Base-by-base conservation (phyloP, 2,797 vertebrate species). In the Neosilurus hyrtlii region DNA sequence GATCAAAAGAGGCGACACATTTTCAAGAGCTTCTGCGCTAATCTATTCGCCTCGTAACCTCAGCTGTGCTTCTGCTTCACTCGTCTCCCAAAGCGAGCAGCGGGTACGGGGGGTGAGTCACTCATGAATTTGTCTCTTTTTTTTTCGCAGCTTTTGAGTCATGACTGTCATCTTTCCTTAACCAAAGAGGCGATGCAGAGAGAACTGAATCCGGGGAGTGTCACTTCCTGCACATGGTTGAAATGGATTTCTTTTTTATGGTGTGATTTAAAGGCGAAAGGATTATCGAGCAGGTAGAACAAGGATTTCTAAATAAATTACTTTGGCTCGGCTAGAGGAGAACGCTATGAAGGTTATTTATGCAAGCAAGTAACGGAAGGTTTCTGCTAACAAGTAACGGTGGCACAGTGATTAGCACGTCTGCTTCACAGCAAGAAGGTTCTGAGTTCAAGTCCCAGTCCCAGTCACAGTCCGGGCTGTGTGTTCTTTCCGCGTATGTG, bases 31-130 rank as follows among this genome's bases (percentile, higher is more conserved):
- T 86, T 78, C 65, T 79, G 37, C 12, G 57, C 56, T 73, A 82
- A 76, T 81, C 79, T 79, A 71, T 68, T 81, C 71, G 14, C 57
- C 70, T 81, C 83, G 52, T 68, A 75, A 75, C 72, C 83, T 81
- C 74, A 59, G 74, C 43, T 54, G 79, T 15, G 37, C 82, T 83
- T 26, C 37, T 65, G 75, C 75, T 49, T 78, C 80, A 73, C 57
- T 57, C 79, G 26, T 62, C 51, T 52, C n/a, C 24, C 56, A 72
- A 68, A 59, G 37, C 10, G 43, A 75, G 9, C 71, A 81, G 78
- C 67, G 3, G 18, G 43, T 43, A 43, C 43, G 43, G 43, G 52
- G 20, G 78, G 35, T 81, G 79, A 76, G 72, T 81, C 79, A 84
- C 83, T n/a, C 75, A 30, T 59, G 59, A 80, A 75, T 77, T 49